These are phyloP conservation scores for Aradophagus sp. DNA, from an alignment of 1,140 invertebrate genomes.

Conservation along the genomic window DNA sequence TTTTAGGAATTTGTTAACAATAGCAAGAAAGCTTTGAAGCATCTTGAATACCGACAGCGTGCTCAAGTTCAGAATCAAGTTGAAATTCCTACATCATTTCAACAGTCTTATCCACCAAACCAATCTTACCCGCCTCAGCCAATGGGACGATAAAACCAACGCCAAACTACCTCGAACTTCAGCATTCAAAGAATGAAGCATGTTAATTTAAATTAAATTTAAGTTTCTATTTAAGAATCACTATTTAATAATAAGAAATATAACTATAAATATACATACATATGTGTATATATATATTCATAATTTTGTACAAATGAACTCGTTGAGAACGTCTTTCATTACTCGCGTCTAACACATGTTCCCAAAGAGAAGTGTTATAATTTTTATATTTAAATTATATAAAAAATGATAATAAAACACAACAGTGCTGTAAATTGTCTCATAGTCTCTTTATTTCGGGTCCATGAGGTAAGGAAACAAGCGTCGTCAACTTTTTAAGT, in stretches of 20 bases:
- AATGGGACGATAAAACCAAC: constrained; percentile 5
- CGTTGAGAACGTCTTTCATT: too few relatives aligned
- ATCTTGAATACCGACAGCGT: constrained; percentile 48
- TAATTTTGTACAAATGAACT: too few relatives aligned
- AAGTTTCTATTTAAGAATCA: constrained; percentile 12
- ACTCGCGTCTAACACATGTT: too few relatives aligned
- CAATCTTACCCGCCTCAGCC: too few relatives aligned
- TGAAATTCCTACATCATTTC: not conserved
- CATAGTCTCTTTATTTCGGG: not conserved
- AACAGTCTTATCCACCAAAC: constrained; percentile 1
- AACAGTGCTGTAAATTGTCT: not conserved
- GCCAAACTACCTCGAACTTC: constrained; percentile 27
- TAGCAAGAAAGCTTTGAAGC: constrained; percentile 77
- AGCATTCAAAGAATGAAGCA: constrained; percentile 7
- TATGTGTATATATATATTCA: constrained; percentile 15
- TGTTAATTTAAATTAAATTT: constrained; percentile 17
- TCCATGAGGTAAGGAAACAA: not conserved
- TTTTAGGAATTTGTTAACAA: constrained; percentile 80
- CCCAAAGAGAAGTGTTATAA: too few relatives aligned
- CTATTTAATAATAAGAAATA: constrained; percentile 4
- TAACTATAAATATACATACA: too few relatives aligned
- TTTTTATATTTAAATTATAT: too few relatives aligned
- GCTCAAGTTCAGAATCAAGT: not conserved
- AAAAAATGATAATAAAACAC: constrained; percentile 9
- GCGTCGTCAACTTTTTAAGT: constrained; percentile 24